Evolutionary conservation across 1,140 invertebrate species (phyloP).

Genomic region (Lepidostoma basale): DNA sequence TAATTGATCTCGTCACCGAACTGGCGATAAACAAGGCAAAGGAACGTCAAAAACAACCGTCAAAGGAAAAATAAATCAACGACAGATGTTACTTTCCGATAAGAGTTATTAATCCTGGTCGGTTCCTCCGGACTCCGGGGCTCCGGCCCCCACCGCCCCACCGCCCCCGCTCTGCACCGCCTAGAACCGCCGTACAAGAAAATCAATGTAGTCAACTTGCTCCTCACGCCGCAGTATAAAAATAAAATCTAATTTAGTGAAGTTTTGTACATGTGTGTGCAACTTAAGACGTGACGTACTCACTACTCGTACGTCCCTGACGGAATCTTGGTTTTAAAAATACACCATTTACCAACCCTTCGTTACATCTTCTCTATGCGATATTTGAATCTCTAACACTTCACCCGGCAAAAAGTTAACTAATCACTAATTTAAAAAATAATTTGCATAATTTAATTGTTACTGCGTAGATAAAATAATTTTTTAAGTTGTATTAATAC

Average conservation of each 20-base stretch:
- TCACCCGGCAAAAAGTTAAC: too few species aligned
- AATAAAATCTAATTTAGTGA: conserved; percentile 46
- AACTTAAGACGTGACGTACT: conserved; percentile 31
- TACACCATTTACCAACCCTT: conserved; percentile 10
- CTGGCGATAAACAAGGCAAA: conserved; percentile 37
- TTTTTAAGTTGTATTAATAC: too few species aligned
- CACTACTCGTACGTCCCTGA: too few species aligned
- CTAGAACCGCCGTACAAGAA: conserved; percentile 1
- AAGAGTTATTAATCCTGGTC: background rate
- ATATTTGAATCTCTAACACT: too few species aligned
- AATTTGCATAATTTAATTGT: too few species aligned
- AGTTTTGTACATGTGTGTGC: conserved; percentile 45
- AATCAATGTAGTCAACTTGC: conserved; percentile 26
- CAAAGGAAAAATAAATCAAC: conserved; percentile 28
- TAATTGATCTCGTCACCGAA: conserved; percentile 38
- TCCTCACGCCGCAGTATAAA: conserved; percentile 42
- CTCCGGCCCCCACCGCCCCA: background rate
- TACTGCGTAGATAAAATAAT: too few species aligned
- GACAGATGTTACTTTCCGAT: conserved; percentile 24
- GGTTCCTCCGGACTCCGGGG: background rate
- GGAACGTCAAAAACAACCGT: conserved; percentile 36
- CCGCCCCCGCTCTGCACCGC: background rate
- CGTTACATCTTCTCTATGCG: too few species aligned
- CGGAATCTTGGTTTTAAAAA: background rate
- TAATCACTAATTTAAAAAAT: too few species aligned